Base-by-base conservation (phyloP, 2,888 invertebrate species). In the Drosophila infuscata region DNA sequence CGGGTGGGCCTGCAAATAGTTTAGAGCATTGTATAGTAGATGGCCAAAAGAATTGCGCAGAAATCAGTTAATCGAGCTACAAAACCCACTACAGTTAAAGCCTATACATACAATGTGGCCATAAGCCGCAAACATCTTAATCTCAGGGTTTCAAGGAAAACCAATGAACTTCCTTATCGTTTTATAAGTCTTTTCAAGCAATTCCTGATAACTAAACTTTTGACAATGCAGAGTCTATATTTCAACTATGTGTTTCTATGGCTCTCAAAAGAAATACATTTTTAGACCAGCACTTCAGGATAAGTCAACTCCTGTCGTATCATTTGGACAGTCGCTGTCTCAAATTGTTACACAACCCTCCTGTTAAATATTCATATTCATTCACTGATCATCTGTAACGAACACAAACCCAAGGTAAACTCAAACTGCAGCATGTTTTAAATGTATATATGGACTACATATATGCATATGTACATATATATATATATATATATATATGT, bases 1-100 rank as follows among this genome's bases (percentile, higher is more conserved):
- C 91, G 90, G 95, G 94, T 72, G 95, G 94, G 94, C 94, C 95
- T 95, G 59, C 36, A 80, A 78, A 46, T 12, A 43, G 46, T 54
- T 11, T n/a, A 49, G 1, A 20, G 11, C 15, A 35, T 11, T 7
- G 6, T 15, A 35, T 15, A 12, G 35, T 35, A 5, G 35, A 17
- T 17, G 11, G n/a, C 4, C 25, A 33, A 12, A 17, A 38, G 33
- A 15, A 29, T 20, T 17, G 15, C 12, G 9, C 30, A n/a, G 1
- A 57, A 25, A 49, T 32, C 9, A 33, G 52, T 7, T 38, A 33
- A 43, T 12, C 4, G 3, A 29, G 17, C 30, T 5, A 8, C 2
- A 41, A 12, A 12, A 8, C 3, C 29, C 20, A n/a, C 12, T n/a
- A n/a, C n/a, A 51, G 49, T 11, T 30, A 29, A 43, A 11, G 20